These are phyloP conservation scores for Erannis defoliaria DNA, from an alignment of 2,888 invertebrate genomes.

Conservation along the genomic window DNA sequence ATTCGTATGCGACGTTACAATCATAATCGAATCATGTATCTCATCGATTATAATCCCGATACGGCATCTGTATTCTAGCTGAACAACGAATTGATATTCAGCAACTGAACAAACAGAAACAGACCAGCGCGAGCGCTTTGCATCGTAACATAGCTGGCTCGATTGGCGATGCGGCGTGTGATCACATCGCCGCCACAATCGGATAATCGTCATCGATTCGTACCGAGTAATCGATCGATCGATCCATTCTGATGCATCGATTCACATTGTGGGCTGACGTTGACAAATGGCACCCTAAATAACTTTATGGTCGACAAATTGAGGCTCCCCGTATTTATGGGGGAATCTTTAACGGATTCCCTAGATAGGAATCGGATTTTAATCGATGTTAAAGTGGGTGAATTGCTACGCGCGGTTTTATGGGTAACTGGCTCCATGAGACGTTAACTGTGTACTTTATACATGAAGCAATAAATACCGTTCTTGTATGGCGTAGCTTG, in stretches of 20 bases:
- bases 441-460: too few relatives aligned
- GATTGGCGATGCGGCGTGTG: constrained; percentile 66
- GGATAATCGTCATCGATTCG: constrained; percentile 74
- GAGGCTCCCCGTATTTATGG: constrained; percentile 74
- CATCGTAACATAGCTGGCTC: constrained; percentile 65
- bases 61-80: constrained; percentile 64
- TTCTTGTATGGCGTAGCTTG: too few relatives aligned
- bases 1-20: constrained; percentile 20
- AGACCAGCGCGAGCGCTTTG: constrained; percentile 47
- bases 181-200: constrained; percentile 56
- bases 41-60: constrained; percentile 49
- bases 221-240: constrained; percentile 75
- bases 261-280: constrained; percentile 73
- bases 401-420: constrained; percentile 28
- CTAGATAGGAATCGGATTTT: constrained; percentile 44
- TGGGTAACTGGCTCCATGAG: neutral
- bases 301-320: constrained; percentile 79
- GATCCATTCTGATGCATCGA: constrained; percentile 73
- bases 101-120: constrained; percentile 68
- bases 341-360: constrained; percentile 59
- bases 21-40: constrained; percentile 31
- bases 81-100: constrained; percentile 67
- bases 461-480: too few relatives aligned
- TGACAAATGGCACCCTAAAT: constrained; percentile 78
- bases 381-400: constrained; percentile 49